These are phyloP conservation scores for Pseudomyrmex dendroicus DNA, from an alignment of 1,140 invertebrate genomes.

Conservation along the genomic window DNA sequence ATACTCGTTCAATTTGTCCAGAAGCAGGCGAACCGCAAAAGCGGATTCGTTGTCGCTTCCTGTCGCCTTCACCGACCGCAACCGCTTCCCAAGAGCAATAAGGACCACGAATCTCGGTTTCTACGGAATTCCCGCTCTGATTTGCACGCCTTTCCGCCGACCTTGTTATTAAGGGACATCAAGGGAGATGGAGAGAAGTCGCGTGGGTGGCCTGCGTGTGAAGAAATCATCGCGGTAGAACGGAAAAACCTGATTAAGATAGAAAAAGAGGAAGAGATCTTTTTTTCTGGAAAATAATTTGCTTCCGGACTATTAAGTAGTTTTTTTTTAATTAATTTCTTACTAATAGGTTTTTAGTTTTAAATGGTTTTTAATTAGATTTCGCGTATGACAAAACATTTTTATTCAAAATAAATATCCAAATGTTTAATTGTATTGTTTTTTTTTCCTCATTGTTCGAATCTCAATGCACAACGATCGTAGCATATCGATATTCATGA, in stretches of 20 bases:
- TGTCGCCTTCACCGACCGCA: slow-evolving; percentile 61
- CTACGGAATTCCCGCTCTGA: slow-evolving; percentile 56
- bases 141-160: slow-evolving; percentile 42
- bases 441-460: background rate
- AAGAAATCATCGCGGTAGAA: background rate
- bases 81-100: slow-evolving; percentile 60
- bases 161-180: slow-evolving; percentile 56
- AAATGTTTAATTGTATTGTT: background rate
- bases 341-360: too few relatives aligned
- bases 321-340: too few relatives aligned
- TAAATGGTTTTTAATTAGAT: too few relatives aligned
- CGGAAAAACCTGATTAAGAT: slow-evolving; percentile 18
- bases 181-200: slow-evolving; percentile 5
- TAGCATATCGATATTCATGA: background rate
- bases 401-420: background rate
- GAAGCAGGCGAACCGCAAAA: slow-evolving; percentile 50
- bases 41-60: slow-evolving; percentile 58
- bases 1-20: slow-evolving; percentile 65
- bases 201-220: slow-evolving; percentile 38
- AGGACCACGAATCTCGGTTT: slow-evolving; percentile 56
- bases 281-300: slow-evolving; percentile 1
- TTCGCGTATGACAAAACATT: too few relatives aligned
- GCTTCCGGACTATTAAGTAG: too few relatives aligned
- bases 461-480: too few relatives aligned
- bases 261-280: background rate